These are phyloP conservation scores for Chlamydotis undulata DNA, from an alignment of 2,113 vertebrate species.

Conservation along the genomic window DNA sequence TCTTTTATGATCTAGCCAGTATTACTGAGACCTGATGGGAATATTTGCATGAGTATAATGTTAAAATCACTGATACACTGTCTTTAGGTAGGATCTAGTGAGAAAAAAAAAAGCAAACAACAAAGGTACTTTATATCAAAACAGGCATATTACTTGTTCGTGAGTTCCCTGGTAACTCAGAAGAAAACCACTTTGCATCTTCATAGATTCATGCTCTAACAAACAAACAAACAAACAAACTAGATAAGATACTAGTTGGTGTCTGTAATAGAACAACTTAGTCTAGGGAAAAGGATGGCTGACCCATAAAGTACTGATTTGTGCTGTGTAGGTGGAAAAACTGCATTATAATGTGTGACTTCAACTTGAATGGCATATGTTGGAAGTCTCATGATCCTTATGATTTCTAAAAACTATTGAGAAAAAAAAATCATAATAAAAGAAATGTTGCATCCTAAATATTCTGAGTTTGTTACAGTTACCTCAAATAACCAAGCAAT, in stretches of 20 bases:
- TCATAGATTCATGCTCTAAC: background rate
- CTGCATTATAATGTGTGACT: background rate
- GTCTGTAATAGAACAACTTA: background rate
- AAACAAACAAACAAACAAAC: background rate
- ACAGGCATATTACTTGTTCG: background rate
- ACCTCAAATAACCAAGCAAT: background rate
- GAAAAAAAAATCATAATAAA: background rate
- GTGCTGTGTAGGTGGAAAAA: background rate
- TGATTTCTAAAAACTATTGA: background rate
- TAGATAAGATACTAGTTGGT: background rate
- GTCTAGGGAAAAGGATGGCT: background rate
- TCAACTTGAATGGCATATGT: background rate
- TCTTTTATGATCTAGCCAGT: background rate
- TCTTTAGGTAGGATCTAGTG: background rate
- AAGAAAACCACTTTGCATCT: background rate
- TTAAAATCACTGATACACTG: background rate
- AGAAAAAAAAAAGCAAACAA: background rate
- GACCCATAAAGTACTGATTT: background rate
- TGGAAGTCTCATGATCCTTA: background rate
- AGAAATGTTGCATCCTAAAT: background rate
- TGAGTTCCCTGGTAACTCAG: background rate
- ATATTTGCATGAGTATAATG: slow-evolving; percentile 3
- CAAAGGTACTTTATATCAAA: background rate
- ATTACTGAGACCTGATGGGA: background rate
- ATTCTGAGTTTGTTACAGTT: background rate